Evolutionary conservation across 1,140 invertebrate species (phyloP).

Genomic region (Eurosta solidaginis): DNA sequence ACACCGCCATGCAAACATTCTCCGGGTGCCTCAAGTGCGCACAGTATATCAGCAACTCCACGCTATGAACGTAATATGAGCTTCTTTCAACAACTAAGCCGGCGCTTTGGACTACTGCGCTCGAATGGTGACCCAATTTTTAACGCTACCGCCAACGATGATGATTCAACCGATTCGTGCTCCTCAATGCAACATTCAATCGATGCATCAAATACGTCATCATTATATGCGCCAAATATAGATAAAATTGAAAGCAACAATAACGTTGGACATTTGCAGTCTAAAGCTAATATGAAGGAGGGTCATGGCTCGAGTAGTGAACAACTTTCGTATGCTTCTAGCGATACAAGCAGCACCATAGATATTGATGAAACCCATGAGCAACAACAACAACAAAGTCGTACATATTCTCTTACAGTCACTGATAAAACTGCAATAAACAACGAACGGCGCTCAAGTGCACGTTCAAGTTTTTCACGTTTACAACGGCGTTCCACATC

Average conservation of each 20-base stretch:
- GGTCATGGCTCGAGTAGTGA: slow-evolving; percentile 52
- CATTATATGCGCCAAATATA: slow-evolving; percentile 33
- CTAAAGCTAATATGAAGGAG: background rate
- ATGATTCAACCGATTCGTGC: slow-evolving; percentile 65
- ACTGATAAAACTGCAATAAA: slow-evolving; percentile 29
- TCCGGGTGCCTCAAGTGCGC: slow-evolving; percentile 34
- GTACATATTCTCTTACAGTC: background rate
- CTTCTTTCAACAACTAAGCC: slow-evolving; percentile 67
- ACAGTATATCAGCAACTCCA: slow-evolving; percentile 59
- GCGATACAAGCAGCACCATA: slow-evolving; percentile 64
- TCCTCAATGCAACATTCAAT: slow-evolving; percentile 54
- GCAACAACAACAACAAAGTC: slow-evolving; percentile 37
- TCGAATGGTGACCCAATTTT: slow-evolving; percentile 61
- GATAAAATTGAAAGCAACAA: background rate
- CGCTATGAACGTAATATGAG: slow-evolving; percentile 64
- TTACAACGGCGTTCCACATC: slow-evolving; percentile 68
- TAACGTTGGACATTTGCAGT: background rate
- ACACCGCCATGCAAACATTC: slow-evolving; percentile 32
- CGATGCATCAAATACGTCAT: slow-evolving; percentile 33
- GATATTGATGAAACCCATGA: slow-evolving; percentile 44
- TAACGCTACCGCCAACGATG: slow-evolving; percentile 49
- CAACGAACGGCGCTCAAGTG: slow-evolving; percentile 40
- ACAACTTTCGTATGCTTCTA: slow-evolving; percentile 64
- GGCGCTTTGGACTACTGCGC: slow-evolving; percentile 64
- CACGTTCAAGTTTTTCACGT: slow-evolving; percentile 60